phyloP scores from a whole-genome alignment of 1,140 invertebrate genomes.

The Brachionus paranguensis region DNA sequence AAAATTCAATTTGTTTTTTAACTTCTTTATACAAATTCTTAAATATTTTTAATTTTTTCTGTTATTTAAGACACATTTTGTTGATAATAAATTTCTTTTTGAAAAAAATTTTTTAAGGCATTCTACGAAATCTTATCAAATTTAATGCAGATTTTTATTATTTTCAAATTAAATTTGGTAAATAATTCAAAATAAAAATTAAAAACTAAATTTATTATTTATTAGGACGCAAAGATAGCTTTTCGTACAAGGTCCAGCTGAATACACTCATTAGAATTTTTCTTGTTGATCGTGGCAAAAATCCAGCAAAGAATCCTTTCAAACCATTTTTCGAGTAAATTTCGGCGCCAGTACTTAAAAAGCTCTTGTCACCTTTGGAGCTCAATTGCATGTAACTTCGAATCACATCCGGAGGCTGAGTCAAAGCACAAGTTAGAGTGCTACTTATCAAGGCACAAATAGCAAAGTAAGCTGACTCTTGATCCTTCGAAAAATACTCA shows the following conservation, averaged over 20 bases:
- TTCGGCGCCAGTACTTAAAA: neutral
- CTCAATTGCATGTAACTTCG: constrained; percentile 14
- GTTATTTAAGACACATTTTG: neutral
- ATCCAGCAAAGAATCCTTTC: constrained; percentile 14
- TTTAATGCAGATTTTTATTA: too few species aligned
- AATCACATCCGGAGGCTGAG: constrained; percentile 27
- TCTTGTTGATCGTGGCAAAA: neutral
- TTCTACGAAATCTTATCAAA: too few species aligned
- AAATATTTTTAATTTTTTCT: neutral
- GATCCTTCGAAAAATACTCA: neutral
- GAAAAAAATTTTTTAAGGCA: too few species aligned
- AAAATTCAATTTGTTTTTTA: too few species aligned
- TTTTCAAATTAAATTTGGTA: neutral
- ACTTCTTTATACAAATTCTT: too few species aligned
- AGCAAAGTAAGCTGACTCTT: constrained; percentile 15
- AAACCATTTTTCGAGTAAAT: constrained; percentile 18
- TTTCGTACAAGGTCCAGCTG: constrained; percentile 33
- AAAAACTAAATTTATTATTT: neutral
- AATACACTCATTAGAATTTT: constrained; percentile 25
- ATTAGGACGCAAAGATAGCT: neutral
- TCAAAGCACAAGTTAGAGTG: constrained; percentile 17
- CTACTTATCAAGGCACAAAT: constrained; percentile 17
- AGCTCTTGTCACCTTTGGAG: neutral
- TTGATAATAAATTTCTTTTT: too few species aligned
- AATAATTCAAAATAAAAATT: neutral